Base-by-base conservation (phyloP, 2,888 invertebrate species). In the Hemaris fuciformis region DNA sequence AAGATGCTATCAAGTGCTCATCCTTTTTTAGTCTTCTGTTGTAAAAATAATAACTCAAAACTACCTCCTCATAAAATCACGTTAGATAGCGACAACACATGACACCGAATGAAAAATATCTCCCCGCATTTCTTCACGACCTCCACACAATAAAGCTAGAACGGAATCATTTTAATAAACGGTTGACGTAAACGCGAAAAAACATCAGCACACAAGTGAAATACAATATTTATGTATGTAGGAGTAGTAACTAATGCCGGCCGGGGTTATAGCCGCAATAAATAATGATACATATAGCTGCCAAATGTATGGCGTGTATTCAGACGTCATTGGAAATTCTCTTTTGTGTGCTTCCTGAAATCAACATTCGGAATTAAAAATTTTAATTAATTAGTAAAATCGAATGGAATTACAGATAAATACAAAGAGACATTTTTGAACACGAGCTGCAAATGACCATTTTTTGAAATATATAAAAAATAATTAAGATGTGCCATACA, bases 221-320 rank as follows among this genome's bases (percentile, higher is more conserved):
- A 57, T 31, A 45, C 13, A 57, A 22, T 57, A 57, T 57, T 61
- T 57, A 62, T 42, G 42, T 62, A 34, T 56, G 42, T 22, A 20
- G 41, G 23, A 43, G 34, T 7, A n/a, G 58, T 62, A 59, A 62
- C 61, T 46, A 46, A 56, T 22, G 59, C 23, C 56, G 20, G 45
- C 23, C 13, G 38, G 42, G 18, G 22, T 59, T 62, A 59, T 23
- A 45, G 34, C 23, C 8, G 56, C 53, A 34, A 43, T 59, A 62
- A 62, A 62, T 58, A n/a, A 58, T 38, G 27, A n/a, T 53, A 42
- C 22, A 62, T 7, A 57, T 41, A 41, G 57, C 38, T 57, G 57
- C 41, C 41, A 57, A 34, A 57, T n/a, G 23, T 0, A 57, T 23
- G 4, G 18, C n/a, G 15, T 22, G 38, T 31, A 23, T 6, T n/a